Conservation (phyloP, 2,113 vertebrate genomes). For the Nerophis lumbriciformis region DNA sequence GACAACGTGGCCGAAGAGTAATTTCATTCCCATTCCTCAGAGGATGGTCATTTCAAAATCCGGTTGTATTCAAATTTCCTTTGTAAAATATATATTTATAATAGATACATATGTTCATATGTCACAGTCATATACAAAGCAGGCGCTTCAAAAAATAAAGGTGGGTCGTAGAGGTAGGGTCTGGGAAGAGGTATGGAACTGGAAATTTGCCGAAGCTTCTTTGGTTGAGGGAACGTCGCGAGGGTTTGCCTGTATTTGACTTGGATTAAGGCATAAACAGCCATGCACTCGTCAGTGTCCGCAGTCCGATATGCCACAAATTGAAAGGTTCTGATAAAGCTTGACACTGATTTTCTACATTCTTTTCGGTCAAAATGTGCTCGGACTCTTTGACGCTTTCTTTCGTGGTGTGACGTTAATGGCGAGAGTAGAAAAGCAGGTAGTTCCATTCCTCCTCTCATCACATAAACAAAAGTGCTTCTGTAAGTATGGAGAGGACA, state of each 20-base stretch:
- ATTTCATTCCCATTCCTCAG: constrained; percentile 39
- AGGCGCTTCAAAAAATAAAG: constrained; percentile 72
- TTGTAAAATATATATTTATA: constrained; percentile 75
- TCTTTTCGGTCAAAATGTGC: constrained; percentile 46
- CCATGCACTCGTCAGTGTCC: constrained; percentile 44
- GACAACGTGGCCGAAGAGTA: constrained; percentile 55
- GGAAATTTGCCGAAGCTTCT: constrained; percentile 59
- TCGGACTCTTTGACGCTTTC: constrained; percentile 31
- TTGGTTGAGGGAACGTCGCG: constrained; percentile 70
- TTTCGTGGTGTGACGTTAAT: constrained; percentile 21
- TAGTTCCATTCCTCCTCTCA: constrained; percentile 67
- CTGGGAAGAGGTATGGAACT: constrained; percentile 69
- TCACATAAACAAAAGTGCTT: constrained; percentile 71
- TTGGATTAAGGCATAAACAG: constrained; percentile 57
- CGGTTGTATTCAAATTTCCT: constrained; percentile 61
- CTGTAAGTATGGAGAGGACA: constrained; percentile 60
- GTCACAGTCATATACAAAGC: constrained; percentile 74
- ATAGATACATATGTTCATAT: constrained; percentile 73
- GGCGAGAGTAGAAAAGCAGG: constrained; percentile 37
- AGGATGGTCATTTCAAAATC: constrained; percentile 43
- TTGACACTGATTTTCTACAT: constrained; percentile 40
- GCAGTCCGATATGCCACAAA: constrained; percentile 53
- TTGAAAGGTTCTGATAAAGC: constrained; percentile 44
- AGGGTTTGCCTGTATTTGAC: constrained; percentile 56
- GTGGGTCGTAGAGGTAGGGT: constrained; percentile 58